These are phyloP conservation scores for Clostera curtula DNA, from an alignment of 2,888 invertebrate genomes.

Conservation along the genomic window DNA sequence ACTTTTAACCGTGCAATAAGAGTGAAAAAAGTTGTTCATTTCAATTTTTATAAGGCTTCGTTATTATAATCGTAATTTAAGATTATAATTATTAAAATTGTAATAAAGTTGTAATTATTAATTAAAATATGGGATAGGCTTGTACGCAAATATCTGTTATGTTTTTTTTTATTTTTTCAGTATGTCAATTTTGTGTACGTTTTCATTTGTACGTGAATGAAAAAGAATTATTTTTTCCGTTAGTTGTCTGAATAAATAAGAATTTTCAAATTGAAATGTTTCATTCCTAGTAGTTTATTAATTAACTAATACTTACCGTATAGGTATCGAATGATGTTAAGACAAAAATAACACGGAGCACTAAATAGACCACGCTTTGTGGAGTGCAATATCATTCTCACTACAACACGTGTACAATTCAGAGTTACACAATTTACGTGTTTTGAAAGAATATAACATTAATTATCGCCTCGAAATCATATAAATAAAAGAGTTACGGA, in stretches of 20 bases:
- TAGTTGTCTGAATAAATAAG: conserved; percentile 71
- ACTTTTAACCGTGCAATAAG: conserved; percentile 66
- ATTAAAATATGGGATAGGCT: conserved; percentile 51
- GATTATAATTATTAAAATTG: conserved; percentile 51
- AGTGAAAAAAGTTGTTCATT: conserved; percentile 53
- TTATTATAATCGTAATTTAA: conserved; percentile 29
- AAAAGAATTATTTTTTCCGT: conserved; percentile 51
- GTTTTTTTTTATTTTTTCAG: conserved; percentile 43
- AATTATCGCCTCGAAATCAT: too few relatives aligned
- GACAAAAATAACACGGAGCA: too few relatives aligned
- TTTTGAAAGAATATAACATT: too few relatives aligned
- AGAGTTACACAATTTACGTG: too few relatives aligned
- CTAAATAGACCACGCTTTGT: too few relatives aligned
- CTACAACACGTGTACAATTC: too few relatives aligned
- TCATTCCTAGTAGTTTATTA: too few relatives aligned
- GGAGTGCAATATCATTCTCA: too few relatives aligned
- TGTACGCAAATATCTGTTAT: conserved; percentile 59
- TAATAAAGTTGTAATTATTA: conserved; percentile 64
- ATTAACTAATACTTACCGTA: too few relatives aligned
- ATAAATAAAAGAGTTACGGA: too few relatives aligned
- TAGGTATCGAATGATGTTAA: too few relatives aligned
- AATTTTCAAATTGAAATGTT: conserved; percentile 51
- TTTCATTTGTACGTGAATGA: conserved; percentile 45
- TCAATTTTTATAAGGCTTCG: conserved; percentile 45
- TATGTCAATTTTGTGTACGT: conserved; percentile 36